These are phyloP conservation scores for Eupeodes corollae DNA, from an alignment of 1,140 invertebrate species.

Conservation along the genomic window DNA sequence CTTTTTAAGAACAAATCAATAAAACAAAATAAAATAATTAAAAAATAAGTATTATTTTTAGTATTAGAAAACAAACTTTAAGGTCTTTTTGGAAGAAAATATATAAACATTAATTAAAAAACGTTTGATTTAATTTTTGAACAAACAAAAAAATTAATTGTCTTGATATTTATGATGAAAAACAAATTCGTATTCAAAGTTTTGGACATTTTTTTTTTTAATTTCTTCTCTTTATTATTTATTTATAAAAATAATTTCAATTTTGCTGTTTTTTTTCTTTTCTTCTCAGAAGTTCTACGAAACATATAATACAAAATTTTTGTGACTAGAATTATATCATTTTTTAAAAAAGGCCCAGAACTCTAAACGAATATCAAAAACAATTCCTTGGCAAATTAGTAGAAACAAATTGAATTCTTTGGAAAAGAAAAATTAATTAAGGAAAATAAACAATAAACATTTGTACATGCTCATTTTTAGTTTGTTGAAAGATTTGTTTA, in stretches of 20 bases:
- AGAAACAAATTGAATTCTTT: too few relatives aligned
- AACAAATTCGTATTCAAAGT: slow-evolving; percentile 37
- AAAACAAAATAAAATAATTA: neutral
- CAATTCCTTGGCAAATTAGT: too few relatives aligned
- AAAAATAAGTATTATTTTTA: too few relatives aligned
- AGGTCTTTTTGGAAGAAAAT: too few relatives aligned
- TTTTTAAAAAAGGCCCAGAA: slow-evolving; percentile 34
- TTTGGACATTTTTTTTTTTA: slow-evolving; percentile 33
- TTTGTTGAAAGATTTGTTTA: too few relatives aligned
- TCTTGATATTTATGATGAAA: too few relatives aligned
- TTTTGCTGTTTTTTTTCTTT: slow-evolving; percentile 8
- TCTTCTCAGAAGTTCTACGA: slow-evolving; percentile 2
- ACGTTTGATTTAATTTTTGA: neutral
- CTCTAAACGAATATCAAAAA: slow-evolving; percentile 14
- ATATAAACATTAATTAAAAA: neutral
- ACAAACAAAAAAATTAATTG: neutral
- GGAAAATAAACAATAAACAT: too few relatives aligned
- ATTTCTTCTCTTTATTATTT: slow-evolving; percentile 7
- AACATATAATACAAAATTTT: neutral
- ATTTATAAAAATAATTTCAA: slow-evolving; percentile 5
- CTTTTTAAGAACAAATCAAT: neutral
- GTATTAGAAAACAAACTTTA: too few relatives aligned
- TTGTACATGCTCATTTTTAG: too few relatives aligned
- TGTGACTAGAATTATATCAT: neutral
- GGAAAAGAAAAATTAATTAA: too few relatives aligned